phyloP scores from a whole-genome alignment of 2,888 invertebrate genomes.

The Drosophila gaucha region DNA sequence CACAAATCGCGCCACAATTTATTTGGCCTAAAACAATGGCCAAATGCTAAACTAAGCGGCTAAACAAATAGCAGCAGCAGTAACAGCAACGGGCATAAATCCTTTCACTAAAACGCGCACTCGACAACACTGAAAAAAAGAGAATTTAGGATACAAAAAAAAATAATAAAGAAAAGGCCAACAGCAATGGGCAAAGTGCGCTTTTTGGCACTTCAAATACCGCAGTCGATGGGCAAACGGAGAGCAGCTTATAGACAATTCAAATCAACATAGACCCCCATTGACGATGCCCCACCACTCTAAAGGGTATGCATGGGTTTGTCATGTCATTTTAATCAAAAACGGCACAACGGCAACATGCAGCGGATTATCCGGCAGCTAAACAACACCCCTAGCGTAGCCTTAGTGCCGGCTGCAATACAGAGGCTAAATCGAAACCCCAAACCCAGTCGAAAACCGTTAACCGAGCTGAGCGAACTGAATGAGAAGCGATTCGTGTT shows the following conservation, averaged over 20 bases:
- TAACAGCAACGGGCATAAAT: constrained; percentile 61
- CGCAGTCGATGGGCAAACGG: constrained; percentile 45
- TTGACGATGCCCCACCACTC: neutral
- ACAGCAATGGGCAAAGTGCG: constrained; percentile 55
- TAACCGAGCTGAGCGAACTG: constrained; percentile 35
- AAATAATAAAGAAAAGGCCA: constrained; percentile 9
- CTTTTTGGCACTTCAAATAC: constrained; percentile 77
- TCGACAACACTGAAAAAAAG: constrained; percentile 57
- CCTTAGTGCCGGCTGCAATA: constrained; percentile 3
- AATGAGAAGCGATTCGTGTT: constrained; percentile 54
- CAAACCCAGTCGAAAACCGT: constrained; percentile 24
- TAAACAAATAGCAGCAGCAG: constrained; percentile 68
- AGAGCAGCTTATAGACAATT: constrained; percentile 70
- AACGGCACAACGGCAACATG: constrained; percentile 65
- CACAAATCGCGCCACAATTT: constrained; percentile 38
- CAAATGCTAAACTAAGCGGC: constrained; percentile 71
- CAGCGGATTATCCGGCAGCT: constrained; percentile 81
- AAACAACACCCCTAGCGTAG: constrained; percentile 65
- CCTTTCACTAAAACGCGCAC: constrained; percentile 69
- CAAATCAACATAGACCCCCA: constrained; percentile 43
- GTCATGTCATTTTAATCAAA: constrained; percentile 70
- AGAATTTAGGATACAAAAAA: constrained; percentile 4
- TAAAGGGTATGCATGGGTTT: constrained; percentile 33
- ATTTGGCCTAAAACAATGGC: constrained; percentile 61
- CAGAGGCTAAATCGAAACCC: constrained; percentile 16